Conservation (phyloP, 2,888 invertebrate genomes). For the Clistopyga incitator region DNA sequence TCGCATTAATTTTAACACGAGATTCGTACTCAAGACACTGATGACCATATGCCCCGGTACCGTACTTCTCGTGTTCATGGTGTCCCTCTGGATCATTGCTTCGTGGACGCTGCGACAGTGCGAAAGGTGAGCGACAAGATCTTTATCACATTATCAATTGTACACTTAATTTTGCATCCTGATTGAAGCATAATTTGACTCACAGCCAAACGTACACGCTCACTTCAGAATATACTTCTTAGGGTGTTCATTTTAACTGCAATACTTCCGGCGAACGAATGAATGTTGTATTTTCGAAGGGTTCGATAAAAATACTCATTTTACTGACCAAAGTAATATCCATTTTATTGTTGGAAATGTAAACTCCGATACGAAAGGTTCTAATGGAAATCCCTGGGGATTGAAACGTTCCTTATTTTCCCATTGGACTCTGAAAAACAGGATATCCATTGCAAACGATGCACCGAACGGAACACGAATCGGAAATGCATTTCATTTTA, state of each 20-base stretch:
- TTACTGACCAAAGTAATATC: neutral
- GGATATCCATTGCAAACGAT: conserved; percentile 39
- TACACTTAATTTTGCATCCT: too few species aligned
- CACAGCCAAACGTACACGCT: neutral
- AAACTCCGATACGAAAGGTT: neutral
- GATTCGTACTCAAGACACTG: conserved; percentile 98
- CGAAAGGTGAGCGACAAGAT: conserved; percentile 92
- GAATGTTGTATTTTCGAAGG: neutral
- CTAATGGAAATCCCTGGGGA: neutral
- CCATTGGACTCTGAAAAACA: conserved; percentile 32
- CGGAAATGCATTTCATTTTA: conserved; percentile 49
- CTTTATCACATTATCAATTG: conserved; percentile 17
- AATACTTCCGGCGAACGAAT: neutral
- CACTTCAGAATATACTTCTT: neutral
- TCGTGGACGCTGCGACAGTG: conserved; percentile 99
- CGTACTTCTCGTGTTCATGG: conserved; percentile 99
- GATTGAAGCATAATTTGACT: too few species aligned
- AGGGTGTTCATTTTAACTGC: neutral
- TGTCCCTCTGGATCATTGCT: conserved; percentile 99
- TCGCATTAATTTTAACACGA: conserved; percentile 99
- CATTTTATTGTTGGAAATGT: neutral
- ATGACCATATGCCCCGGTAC: conserved; percentile 99
- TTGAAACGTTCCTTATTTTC: conserved; percentile 17
- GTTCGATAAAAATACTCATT: neutral
- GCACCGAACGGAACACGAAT: conserved; percentile 24